phyloP scores from a whole-genome alignment of 2,888 invertebrate species.

The Calliphora vomitoria region DNA sequence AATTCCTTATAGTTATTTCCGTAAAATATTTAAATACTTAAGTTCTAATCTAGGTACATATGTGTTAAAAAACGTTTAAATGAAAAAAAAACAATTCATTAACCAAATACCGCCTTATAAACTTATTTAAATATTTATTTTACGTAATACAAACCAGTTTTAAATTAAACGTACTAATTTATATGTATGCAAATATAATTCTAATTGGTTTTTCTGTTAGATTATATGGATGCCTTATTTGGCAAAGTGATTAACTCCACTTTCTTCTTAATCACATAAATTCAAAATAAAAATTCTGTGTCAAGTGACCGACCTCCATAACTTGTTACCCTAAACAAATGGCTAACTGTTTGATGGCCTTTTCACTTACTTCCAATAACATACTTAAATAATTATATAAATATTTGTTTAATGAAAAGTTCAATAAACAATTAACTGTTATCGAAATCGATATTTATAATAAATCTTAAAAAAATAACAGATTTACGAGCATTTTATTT shows the following conservation, averaged over 20 bases:
- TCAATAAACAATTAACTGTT: not conserved
- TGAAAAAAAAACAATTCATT: not conserved
- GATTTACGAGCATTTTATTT: not conserved
- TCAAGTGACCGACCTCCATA: no score
- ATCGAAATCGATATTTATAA: not conserved
- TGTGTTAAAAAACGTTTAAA: not conserved
- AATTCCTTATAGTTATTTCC: constrained; percentile 5
- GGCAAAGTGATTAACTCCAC: no score
- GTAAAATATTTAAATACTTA: not conserved
- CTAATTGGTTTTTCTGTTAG: not conserved
- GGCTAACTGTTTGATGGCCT: not conserved
- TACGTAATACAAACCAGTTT: not conserved
- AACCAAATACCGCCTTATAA: constrained; percentile 3
- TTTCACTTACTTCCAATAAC: not conserved
- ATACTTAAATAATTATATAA: not conserved
- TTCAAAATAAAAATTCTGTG: no score
- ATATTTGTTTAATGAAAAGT: not conserved
- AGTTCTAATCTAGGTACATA: not conserved
- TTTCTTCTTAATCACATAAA: no score
- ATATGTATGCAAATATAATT: not conserved
- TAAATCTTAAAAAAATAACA: not conserved
- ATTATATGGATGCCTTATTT: no score
- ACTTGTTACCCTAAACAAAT: not conserved
- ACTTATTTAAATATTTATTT: constrained; percentile 3
- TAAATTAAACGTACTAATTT: not conserved